These are phyloP conservation scores for Myrmecobius fasciatus DNA, from an alignment of 2,113 vertebrate species.

Conservation along the genomic window DNA sequence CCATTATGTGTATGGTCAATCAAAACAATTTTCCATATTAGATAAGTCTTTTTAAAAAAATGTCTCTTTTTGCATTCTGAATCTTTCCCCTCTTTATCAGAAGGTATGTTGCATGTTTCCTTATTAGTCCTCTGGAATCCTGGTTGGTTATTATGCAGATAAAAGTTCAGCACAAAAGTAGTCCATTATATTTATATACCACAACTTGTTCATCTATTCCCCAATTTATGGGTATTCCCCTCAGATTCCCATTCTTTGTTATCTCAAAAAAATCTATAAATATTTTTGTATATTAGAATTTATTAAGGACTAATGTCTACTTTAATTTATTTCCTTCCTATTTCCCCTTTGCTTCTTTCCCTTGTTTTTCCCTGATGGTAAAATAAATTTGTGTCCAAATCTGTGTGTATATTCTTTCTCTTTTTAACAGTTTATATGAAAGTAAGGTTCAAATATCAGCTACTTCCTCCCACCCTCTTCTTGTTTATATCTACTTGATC, in stretches of 20 bases:
- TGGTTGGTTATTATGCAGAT: neutral
- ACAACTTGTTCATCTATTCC: neutral
- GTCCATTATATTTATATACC: neutral
- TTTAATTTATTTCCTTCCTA: neutral
- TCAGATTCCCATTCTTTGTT: neutral
- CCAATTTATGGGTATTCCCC: neutral
- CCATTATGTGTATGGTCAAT: neutral
- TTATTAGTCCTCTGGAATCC: neutral
- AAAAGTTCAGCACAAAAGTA: neutral
- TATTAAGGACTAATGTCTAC: neutral
- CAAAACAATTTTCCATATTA: neutral
- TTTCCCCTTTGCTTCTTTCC: neutral
- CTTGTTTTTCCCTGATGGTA: neutral
- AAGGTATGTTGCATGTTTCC: no score
- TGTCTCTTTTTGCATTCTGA: neutral
- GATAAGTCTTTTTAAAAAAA: no score
- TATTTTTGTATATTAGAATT: neutral
- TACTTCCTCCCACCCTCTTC: neutral
- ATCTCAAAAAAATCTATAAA: neutral
- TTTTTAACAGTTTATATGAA: neutral
- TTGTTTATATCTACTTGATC: neutral
- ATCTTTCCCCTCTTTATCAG: neutral
- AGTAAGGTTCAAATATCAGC: neutral
- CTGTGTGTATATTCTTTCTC: neutral
- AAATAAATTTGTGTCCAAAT: neutral